Conservation (phyloP, 2,797 vertebrate species). For the Telmatherina bonti region DNA sequence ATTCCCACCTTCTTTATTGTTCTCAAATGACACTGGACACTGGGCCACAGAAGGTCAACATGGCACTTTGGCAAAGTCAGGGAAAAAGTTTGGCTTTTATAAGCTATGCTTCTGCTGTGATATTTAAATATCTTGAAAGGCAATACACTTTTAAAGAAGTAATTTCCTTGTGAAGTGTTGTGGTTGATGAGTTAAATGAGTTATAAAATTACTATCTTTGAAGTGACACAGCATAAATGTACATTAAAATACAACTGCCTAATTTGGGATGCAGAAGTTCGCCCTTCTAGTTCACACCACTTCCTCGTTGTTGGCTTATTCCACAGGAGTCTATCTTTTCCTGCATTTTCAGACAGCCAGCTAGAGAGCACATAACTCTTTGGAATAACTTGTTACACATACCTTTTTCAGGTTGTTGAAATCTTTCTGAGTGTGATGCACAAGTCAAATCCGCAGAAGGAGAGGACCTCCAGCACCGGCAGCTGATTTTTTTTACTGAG, state of each 20-base stretch:
- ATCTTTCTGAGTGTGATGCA: constrained; percentile 13
- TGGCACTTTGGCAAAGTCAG: background rate
- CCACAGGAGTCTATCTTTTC: constrained; percentile 13
- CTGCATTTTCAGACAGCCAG: constrained; percentile 21
- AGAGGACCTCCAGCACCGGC: constrained; percentile 32
- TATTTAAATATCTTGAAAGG: background rate
- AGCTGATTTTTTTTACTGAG: constrained; percentile 39
- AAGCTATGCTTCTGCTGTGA: background rate
- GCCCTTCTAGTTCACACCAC: constrained; percentile 2
- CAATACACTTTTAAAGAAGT: background rate
- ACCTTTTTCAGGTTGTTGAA: constrained; percentile 1
- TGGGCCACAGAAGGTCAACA: background rate
- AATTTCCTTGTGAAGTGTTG: background rate
- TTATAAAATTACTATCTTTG: background rate
- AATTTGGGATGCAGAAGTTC: background rate
- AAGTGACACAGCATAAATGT: background rate
- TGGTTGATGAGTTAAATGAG: background rate
- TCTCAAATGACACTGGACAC: background rate
- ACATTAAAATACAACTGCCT: background rate
- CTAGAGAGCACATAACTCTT: constrained; percentile 11
- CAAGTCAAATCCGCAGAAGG: constrained; percentile 43
- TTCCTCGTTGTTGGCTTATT: constrained; percentile 10
- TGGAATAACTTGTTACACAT: constrained; percentile 7
- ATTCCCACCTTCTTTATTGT: constrained; percentile 17
- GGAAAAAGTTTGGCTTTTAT: background rate